These are phyloP conservation scores for Coregonus suidteri DNA, from an alignment of 2,797 vertebrate genomes.

Conservation along the genomic window DNA sequence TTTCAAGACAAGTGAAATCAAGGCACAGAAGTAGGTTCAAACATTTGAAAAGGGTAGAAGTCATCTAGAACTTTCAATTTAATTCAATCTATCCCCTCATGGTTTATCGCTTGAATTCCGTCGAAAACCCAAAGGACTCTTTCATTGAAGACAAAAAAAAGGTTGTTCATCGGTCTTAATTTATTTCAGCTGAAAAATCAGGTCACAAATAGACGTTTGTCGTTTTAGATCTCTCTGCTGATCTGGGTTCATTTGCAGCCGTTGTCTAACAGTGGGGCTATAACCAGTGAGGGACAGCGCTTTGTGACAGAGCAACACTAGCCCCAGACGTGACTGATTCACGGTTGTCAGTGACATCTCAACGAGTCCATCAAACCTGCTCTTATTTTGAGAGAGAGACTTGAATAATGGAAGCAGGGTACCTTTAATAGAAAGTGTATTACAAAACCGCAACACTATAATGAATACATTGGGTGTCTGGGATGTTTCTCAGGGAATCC, in stretches of 20 bases:
- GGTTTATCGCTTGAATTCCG: constrained; percentile 49
- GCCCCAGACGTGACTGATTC: constrained; percentile 44
- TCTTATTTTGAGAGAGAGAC: constrained; percentile 58
- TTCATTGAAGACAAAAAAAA: background rate
- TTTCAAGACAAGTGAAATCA: constrained; percentile 59
- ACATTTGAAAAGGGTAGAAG: constrained; percentile 14
- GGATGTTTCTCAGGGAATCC: constrained; percentile 56
- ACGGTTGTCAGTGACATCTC: constrained; percentile 55
- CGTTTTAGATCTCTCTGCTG: constrained; percentile 81
- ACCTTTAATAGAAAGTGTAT: constrained; percentile 57
- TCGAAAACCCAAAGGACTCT: constrained; percentile 12
- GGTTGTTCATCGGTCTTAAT: constrained; percentile 55
- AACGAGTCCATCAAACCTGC: constrained; percentile 67
- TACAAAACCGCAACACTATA: constrained; percentile 72
- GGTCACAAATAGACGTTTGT: constrained; percentile 88
- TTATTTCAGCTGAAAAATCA: constrained; percentile 78
- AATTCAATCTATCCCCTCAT: constrained; percentile 48
- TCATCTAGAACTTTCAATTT: constrained; percentile 56
- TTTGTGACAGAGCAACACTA: constrained; percentile 79
- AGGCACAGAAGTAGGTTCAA: constrained; percentile 26
- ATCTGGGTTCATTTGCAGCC: constrained; percentile 81
- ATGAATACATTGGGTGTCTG: constrained; percentile 67
- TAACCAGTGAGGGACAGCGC: constrained; percentile 75
- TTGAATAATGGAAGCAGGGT: constrained; percentile 61
- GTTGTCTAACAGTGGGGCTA: constrained; percentile 78